Evolutionary conservation across 2,888 invertebrate genomes (phyloP).

Genomic region (Antitype chi): DNA sequence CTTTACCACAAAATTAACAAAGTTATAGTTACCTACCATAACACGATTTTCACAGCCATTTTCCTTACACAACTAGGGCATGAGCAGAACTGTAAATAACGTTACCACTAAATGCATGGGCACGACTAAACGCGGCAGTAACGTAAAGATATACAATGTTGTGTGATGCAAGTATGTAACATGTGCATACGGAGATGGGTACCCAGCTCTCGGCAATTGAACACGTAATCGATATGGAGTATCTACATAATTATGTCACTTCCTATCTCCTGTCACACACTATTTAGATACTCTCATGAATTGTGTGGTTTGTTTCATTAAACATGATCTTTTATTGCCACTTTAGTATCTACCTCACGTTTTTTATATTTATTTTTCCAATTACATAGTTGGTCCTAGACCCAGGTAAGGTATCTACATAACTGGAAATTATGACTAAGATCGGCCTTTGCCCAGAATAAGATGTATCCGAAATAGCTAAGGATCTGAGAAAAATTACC

Average conservation of each 20-base stretch:
- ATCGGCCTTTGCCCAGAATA: too few relatives aligned
- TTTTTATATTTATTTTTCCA: background rate
- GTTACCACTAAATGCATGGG: conserved; percentile 38
- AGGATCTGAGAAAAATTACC: too few relatives aligned
- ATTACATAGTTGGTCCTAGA: background rate
- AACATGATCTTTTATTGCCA: background rate
- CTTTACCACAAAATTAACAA: background rate
- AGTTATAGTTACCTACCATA: background rate
- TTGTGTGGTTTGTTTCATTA: conserved; percentile 6
- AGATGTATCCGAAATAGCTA: too few relatives aligned
- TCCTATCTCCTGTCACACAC: background rate
- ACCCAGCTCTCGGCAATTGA: conserved; percentile 15
- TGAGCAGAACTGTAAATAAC: conserved; percentile 35
- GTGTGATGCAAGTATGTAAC: conserved; percentile 36
- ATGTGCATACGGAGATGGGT: conserved; percentile 30
- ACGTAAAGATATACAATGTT: conserved; percentile 10
- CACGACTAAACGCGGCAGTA: conserved; percentile 43
- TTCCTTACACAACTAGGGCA: conserved; percentile 27
- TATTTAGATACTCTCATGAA: background rate
- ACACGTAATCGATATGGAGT: conserved; percentile 44
- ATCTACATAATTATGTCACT: conserved; percentile 38
- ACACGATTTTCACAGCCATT: conserved; percentile 27
- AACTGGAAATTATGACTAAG: too few relatives aligned
- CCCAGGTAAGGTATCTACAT: background rate
- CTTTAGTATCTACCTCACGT: background rate